phyloP scores from a whole-genome alignment of 2,113 vertebrate genomes.

The Eublepharis macularius region DNA sequence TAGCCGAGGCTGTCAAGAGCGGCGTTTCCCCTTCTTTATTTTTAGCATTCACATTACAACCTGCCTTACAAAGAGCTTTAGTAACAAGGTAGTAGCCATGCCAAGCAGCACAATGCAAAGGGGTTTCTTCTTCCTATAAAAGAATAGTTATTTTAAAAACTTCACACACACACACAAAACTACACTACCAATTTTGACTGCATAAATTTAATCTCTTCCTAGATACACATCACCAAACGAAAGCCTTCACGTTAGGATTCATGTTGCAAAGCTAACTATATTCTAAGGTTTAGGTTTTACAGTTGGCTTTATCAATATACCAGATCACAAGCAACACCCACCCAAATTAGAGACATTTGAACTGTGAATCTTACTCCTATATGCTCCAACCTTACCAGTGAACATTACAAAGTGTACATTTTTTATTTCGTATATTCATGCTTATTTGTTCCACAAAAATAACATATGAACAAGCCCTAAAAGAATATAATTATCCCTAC shows the following conservation, averaged over 20 bases:
- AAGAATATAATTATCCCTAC: neutral
- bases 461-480: neutral
- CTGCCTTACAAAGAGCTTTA: constrained; percentile 85
- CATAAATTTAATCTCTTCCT: neutral
- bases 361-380: neutral
- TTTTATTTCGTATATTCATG: neutral
- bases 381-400: neutral
- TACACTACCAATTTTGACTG: neutral
- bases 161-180: too few species aligned
- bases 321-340: neutral
- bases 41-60: constrained; percentile 85
- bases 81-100: constrained; percentile 93
- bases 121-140: constrained; percentile 91
- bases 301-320: neutral
- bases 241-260: neutral
- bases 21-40: constrained; percentile 95
- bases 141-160: too few species aligned
- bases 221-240: neutral
- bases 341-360: neutral
- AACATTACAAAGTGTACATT: neutral
- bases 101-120: constrained; percentile 96
- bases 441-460: neutral
- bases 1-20: constrained; percentile 90
- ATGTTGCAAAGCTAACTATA: neutral
- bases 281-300: neutral